Evolutionary conservation across 2,888 invertebrate species (phyloP), one percentile per base, ranked within the genome.

Genomic region (Tipula lateralis): DNA sequence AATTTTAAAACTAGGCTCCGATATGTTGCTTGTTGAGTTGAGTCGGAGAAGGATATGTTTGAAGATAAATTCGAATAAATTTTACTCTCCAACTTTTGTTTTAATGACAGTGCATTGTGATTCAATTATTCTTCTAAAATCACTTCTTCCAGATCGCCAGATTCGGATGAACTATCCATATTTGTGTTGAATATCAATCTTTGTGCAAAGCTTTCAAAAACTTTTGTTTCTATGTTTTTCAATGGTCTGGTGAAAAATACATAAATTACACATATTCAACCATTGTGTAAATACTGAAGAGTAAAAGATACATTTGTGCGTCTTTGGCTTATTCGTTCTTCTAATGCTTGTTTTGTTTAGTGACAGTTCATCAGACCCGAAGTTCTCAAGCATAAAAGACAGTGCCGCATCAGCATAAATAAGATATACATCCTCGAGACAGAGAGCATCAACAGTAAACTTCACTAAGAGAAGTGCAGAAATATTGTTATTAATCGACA

Each of bases 291-390:
- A 50, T 50, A 83, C 19, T 83, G 83, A 16, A 83, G 83, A 83
- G 34, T 83, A 36, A 34, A 34, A 39, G 36, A 83, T 30, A 83
- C 36, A 83, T 83, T 39, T 83, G 83, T 83, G 34, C 83, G 34
- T 83, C 83, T 83, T 83, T 83, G 83, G 34, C 13, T 83, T 83
- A 83, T n/a, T n/a, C n/a, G n/a, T n/a, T n/a, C n/a, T n/a, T n/a
- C 19, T 32, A 16, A 6, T 39, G 39, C 12, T 6, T 24, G 24
- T 34, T 19, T 36, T 36, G 24, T 34, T 83, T 83, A 83, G 7
- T 39, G 83, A 34, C 12, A 34, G 83, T 83, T 83, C 83, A 83
- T 83, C 83, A 83, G 34, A 83, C 16, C 39, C 39, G 19, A 83
- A 83, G 24, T 83, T 83, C 39, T 83, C 39, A 83, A 83, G 83